These are phyloP conservation scores for Prenolepis imparis DNA, from an alignment of 2,888 invertebrate species.

Conservation along the genomic window DNA sequence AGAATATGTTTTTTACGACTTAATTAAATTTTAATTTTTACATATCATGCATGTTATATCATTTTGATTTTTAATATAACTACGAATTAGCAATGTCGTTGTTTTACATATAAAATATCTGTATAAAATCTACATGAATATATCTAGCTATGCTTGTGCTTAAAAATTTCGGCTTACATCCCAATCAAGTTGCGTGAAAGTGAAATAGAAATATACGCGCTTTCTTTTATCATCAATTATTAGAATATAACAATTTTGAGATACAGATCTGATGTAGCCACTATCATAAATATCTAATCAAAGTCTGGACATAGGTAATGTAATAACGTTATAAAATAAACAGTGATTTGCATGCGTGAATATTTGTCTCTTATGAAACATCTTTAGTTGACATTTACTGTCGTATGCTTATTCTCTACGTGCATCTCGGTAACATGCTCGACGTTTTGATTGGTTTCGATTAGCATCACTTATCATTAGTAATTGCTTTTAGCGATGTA, in stretches of 20 bases:
- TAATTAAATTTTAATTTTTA: background rate
- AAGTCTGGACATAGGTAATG: background rate
- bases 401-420: constrained; percentile 24
- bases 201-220: constrained; percentile 2
- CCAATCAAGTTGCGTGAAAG: background rate
- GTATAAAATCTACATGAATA: background rate
- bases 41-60: background rate
- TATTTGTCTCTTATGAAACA: constrained; percentile 42
- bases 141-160: background rate
- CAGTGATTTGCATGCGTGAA: constrained; percentile 20
- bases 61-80: background rate
- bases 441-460: constrained; percentile 48
- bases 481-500: constrained; percentile 32
- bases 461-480: constrained; percentile 48
- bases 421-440: constrained; percentile 34
- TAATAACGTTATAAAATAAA: constrained; percentile 28
- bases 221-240: background rate
- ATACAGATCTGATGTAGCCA: constrained; percentile 11
- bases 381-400: constrained; percentile 49
- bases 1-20: background rate
- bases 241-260: background rate
- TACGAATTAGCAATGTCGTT: background rate
- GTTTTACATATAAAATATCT: background rate
- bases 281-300: constrained; percentile 31
- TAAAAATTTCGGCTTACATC: background rate